Percentiles rank a stretch among this genome's conserved stretches.
phyloP scores from a whole-genome alignment of 2,797 vertebrate species.

The Podargus strigoides region DNA sequence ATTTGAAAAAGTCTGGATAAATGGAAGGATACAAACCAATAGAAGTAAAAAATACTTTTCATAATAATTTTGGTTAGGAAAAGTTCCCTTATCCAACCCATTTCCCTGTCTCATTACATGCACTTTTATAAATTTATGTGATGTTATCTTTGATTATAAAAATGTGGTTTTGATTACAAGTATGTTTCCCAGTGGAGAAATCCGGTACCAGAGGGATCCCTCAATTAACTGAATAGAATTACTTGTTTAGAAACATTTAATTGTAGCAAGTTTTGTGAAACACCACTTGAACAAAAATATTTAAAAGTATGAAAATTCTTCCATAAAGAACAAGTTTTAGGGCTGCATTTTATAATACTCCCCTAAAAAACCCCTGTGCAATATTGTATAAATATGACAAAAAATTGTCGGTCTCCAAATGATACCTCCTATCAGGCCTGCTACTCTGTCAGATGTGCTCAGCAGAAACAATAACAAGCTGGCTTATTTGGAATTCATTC shows the following conservation, averaged over 20 bases:
- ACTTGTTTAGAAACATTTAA: background rate
- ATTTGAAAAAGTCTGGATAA: background rate
- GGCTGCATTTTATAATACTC: background rate
- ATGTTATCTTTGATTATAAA: background rate
- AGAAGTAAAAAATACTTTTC: background rate
- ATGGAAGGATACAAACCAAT: background rate
- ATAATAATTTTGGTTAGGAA: background rate
- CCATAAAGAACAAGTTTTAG: background rate
- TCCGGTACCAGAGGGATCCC: background rate
- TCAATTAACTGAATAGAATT: background rate
- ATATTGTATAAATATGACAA: background rate
- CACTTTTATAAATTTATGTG: background rate
- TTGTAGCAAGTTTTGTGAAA: background rate
- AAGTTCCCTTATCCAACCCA: background rate
- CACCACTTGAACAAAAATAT: background rate
- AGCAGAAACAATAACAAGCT: background rate
- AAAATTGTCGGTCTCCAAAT: background rate
- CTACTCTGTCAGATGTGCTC: too few species aligned
- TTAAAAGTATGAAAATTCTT: background rate
- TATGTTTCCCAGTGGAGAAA: background rate
- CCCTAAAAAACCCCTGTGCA: background rate
- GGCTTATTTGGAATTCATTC: background rate
- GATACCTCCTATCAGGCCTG: background rate
- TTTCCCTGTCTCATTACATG: background rate
- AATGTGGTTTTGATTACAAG: background rate